A percentile compares a stretch with the other conserved stretches of the same genome.
Evolutionary conservation across 2,113 vertebrate species (phyloP).

Genomic region (Asarcornis scutulata): DNA sequence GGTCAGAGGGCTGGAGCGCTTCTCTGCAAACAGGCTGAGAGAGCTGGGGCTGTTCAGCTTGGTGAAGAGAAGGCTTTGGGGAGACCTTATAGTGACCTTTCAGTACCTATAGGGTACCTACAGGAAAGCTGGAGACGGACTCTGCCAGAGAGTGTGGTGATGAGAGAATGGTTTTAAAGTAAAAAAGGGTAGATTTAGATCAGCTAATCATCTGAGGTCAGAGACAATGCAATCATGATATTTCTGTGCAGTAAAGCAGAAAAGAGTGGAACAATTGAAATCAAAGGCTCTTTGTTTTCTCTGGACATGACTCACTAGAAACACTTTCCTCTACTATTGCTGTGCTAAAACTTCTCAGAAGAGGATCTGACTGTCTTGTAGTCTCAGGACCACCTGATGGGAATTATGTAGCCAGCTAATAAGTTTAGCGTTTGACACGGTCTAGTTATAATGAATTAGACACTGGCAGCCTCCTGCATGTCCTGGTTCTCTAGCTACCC

Average conservation of each 20-base stretch:
- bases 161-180: too few relatives aligned
- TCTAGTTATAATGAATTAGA: background rate
- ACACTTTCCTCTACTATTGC: background rate
- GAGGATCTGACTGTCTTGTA: background rate
- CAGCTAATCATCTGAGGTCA: background rate
- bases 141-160: too few relatives aligned
- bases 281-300: constrained; percentile 16
- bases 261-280: background rate
- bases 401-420: background rate
- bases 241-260: background rate
- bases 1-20: too few relatives aligned
- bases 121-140: too few relatives aligned
- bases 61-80: too few relatives aligned
- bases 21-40: too few relatives aligned
- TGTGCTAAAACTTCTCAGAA: background rate
- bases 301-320: background rate
- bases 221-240: background rate
- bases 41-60: too few relatives aligned
- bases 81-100: too few relatives aligned
- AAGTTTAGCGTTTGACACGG: background rate
- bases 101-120: too few relatives aligned
- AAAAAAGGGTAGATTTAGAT: too few relatives aligned
- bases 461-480: background rate
- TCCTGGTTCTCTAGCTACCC: background rate
- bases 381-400: background rate